Base-by-base conservation (phyloP, 1,140 invertebrate species). In the Ctenoplectra terminalis region DNA sequence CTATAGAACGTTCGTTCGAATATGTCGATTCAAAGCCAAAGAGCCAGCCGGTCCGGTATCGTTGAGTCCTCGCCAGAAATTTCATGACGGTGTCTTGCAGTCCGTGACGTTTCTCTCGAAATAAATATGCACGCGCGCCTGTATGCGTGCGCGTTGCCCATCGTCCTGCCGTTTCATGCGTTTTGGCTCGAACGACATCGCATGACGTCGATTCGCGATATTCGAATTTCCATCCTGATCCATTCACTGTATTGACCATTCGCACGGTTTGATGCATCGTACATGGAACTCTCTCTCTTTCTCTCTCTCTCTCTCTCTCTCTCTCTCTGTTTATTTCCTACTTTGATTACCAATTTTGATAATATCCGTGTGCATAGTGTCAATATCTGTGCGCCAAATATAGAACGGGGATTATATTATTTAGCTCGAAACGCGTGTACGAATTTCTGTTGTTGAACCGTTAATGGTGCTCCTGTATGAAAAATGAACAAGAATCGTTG, bases 41-140 rank as follows among this genome's bases (percentile, higher is more conserved):
- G 58, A 54, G 7, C 23, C 1, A 17, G 6, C n/a, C 26, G n/a
- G 29, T 58, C 60, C 46, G 17, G 31, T 83, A 15, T 37, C 54
- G 61, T 78, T 82, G 84, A 87, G 26, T 23, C 63, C 40, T 23
- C 70, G 84, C 84, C 85, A 87, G 86, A 79, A 87, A 83, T 69
- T 63, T 73, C 61, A 54, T 86, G 72, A 83, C 75, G 71, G 71
- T 56, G 40, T 72, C 81, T 70, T 67, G 61, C 26, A 48, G 40
- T 77, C n/a, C 81, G 50, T 76, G 81, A 87, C 81, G 84, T 83
- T 69, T 72, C 72, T 60, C 64, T 60, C 15, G 70, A 56, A 76
- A 77, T 76, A 86, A 86, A 87, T 80, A 83, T 37, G 50, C 29
- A 69, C 15, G 11, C 56, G 29, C 31, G 2, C 54, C 50, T 5